These are phyloP conservation scores for Pelodytes ibericus DNA, from an alignment of 2,797 vertebrate species.

Conservation along the genomic window DNA sequence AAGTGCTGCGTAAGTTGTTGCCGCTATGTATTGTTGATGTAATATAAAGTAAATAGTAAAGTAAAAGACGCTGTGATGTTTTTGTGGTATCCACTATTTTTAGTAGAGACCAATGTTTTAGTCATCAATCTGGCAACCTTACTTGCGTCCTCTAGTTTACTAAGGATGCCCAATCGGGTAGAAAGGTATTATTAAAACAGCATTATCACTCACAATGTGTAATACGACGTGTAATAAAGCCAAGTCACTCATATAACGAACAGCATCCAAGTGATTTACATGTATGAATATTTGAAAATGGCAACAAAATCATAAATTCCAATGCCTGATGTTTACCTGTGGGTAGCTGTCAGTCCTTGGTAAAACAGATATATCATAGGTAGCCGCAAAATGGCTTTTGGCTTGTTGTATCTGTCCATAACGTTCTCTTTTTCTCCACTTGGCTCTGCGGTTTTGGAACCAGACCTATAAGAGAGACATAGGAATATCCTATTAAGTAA, in stretches of 20 bases:
- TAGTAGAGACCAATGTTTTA: too few species aligned
- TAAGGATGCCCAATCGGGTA: too few species aligned
- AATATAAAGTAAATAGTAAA: too few species aligned
- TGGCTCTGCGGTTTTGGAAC: slow-evolving; percentile 98
- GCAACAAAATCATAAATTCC: not conserved
- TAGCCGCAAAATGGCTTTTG: slow-evolving; percentile 93
- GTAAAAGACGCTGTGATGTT: too few species aligned
- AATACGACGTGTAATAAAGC: too few species aligned
- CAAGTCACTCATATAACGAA: not conserved
- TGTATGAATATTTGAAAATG: not conserved
- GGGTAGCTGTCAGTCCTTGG: slow-evolving; percentile 92
- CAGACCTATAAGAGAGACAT: slow-evolving; percentile 81
- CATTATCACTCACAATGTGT: too few species aligned
- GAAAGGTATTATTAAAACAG: too few species aligned
- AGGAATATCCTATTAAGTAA: slow-evolving; percentile 16
- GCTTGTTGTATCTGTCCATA: slow-evolving; percentile 98
- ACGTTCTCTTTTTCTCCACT: slow-evolving; percentile 96
- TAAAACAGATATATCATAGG: slow-evolving; percentile 93
- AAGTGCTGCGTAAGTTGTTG: too few species aligned
- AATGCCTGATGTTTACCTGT: slow-evolving; percentile 74
- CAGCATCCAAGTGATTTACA: not conserved
- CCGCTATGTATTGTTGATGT: too few species aligned
- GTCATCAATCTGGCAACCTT: too few species aligned
- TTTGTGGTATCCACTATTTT: too few species aligned
- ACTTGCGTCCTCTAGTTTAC: too few species aligned